phyloP scores from a whole-genome alignment of 2,797 vertebrate genomes.

The Oreortyx pictus region DNA sequence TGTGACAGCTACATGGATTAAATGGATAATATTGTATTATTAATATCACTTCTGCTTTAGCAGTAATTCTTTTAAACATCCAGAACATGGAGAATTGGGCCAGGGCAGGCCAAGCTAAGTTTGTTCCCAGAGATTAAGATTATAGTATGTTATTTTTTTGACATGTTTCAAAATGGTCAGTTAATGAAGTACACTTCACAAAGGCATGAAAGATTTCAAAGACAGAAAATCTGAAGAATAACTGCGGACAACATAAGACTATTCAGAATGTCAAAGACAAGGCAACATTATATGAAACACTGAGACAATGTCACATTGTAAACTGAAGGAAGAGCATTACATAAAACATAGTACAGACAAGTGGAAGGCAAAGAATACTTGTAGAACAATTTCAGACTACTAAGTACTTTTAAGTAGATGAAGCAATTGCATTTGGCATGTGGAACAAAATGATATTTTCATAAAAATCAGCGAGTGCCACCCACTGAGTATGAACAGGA shows the following conservation, averaged over 20 bases:
- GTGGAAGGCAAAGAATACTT: background rate
- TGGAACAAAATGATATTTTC: background rate
- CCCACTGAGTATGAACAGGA: background rate
- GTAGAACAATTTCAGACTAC: background rate
- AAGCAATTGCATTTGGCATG: background rate
- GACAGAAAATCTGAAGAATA: background rate
- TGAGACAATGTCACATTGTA: accelerated
- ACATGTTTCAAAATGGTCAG: background rate
- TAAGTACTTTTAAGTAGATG: background rate
- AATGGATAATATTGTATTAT: accelerated
- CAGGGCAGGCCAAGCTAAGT: background rate
- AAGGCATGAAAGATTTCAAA: background rate
- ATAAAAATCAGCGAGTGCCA: background rate
- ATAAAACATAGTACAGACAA: background rate
- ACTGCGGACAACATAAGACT: background rate
- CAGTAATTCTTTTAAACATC: background rate
- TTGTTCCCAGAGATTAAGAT: background rate
- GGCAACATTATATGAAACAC: background rate
- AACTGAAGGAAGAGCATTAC: background rate
- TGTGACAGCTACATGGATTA: background rate
- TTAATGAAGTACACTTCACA: background rate
- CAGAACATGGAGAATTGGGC: background rate
- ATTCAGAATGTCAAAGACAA: background rate
- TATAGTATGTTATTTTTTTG: background rate
- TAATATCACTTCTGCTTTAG: background rate